Evolutionary conservation across 2,113 vertebrate genomes (phyloP).

Genomic region (Heptranchias perlo): DNA sequence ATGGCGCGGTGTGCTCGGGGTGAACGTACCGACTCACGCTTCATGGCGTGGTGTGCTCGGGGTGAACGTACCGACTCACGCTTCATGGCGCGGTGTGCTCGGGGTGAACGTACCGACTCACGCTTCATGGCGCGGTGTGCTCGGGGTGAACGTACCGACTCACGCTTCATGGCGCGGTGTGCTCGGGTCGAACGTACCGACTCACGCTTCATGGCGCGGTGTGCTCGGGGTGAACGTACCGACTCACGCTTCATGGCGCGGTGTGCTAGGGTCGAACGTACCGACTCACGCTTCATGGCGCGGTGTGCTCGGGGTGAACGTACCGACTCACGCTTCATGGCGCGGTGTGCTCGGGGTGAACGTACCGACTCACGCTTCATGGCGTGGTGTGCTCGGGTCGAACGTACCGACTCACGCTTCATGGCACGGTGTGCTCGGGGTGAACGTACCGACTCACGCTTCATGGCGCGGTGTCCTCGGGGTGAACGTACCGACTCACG

Average conservation of each 20-base stretch:
- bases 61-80: neutral
- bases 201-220: neutral
- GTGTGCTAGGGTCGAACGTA: neutral
- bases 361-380: neutral
- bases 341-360: neutral
- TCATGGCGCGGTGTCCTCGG: neutral
- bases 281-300: neutral
- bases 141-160: neutral
- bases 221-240: neutral
- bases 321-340: neutral
- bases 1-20: neutral
- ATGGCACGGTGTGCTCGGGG: neutral
- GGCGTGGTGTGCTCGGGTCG: too few relatives aligned
- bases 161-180: neutral
- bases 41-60: neutral
- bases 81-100: neutral
- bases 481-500: neutral
- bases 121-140: neutral
- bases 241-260: neutral
- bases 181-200: neutral
- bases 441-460: neutral
- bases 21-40: neutral
- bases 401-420: neutral
- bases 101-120: neutral
- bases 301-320: neutral